A percentile compares a stretch with the other conserved stretches of the same genome.
phyloP scores from a whole-genome alignment of 2,113 vertebrate species.

The Chloroceryle aenea region DNA sequence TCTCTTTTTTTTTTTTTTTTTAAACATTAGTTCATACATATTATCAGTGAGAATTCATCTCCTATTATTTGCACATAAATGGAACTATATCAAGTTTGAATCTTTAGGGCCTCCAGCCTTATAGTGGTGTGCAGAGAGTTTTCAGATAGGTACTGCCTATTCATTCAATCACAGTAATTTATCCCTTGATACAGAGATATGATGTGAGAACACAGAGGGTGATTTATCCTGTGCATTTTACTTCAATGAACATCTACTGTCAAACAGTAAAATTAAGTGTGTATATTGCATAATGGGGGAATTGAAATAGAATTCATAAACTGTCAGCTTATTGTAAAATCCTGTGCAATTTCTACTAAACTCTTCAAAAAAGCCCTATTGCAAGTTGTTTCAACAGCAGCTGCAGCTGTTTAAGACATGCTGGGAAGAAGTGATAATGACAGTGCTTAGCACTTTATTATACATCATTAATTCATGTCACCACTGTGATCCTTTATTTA shows the following conservation, averaged over 20 bases:
- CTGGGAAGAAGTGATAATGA: background rate
- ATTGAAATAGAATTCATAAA: slow-evolving; percentile 6
- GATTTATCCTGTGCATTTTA: background rate
- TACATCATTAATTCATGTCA: slow-evolving; percentile 27
- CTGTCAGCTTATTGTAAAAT: slow-evolving; percentile 1
- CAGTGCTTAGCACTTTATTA: slow-evolving; percentile 10
- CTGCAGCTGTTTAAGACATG: slow-evolving; percentile 16
- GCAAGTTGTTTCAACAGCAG: background rate
- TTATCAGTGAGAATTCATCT: background rate
- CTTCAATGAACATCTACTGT: background rate
- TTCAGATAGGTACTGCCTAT: background rate
- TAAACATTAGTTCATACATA: background rate
- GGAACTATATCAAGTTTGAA: background rate
- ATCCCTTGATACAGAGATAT: background rate
- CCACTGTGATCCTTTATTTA: slow-evolving; percentile 27
- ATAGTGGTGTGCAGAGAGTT: background rate
- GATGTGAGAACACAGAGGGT: background rate
- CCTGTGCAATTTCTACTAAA: background rate
- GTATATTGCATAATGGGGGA: background rate
- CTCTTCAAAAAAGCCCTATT: background rate
- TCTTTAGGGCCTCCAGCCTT: background rate
- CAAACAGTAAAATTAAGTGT: slow-evolving; percentile 29
- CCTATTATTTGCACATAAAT: slow-evolving; percentile 29
- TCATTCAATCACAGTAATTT: background rate
- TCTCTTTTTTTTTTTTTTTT: background rate